A percentile compares a stretch with the other conserved stretches of the same genome.
Conservation (phyloP, 2,113 vertebrate species). For the Coracopsis vasa region DNA sequence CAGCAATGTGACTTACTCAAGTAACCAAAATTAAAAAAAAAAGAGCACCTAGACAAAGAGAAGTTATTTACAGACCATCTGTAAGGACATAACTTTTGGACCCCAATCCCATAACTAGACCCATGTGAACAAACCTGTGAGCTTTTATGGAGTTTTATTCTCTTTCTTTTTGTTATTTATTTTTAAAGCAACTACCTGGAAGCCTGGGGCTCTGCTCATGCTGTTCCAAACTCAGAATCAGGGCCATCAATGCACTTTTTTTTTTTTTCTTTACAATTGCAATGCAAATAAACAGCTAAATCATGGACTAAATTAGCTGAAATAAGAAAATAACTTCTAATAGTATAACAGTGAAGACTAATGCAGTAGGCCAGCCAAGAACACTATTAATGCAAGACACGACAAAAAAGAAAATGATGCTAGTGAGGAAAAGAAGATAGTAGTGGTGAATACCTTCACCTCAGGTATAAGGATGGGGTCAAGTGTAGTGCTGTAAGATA, state of each 20-base stretch:
- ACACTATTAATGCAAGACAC: background rate
- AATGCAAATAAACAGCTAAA: background rate
- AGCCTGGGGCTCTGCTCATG: accelerated
- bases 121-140: background rate
- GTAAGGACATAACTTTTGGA: background rate
- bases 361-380: background rate
- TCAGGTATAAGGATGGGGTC: background rate
- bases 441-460: background rate
- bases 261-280: background rate
- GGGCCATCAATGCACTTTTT: background rate
- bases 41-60: background rate
- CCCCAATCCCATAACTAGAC: background rate
- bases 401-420: background rate
- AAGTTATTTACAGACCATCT: background rate
- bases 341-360: background rate
- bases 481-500: background rate
- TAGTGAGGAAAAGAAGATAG: background rate
- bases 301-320: background rate
- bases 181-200: background rate
- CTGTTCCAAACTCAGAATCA: background rate
- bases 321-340: background rate
- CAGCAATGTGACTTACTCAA: background rate
- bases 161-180: background rate
- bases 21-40: background rate
- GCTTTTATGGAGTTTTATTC: background rate